Conservation (phyloP, 2,113 vertebrate genomes). For the Machaerirhynchus nigripectus region DNA sequence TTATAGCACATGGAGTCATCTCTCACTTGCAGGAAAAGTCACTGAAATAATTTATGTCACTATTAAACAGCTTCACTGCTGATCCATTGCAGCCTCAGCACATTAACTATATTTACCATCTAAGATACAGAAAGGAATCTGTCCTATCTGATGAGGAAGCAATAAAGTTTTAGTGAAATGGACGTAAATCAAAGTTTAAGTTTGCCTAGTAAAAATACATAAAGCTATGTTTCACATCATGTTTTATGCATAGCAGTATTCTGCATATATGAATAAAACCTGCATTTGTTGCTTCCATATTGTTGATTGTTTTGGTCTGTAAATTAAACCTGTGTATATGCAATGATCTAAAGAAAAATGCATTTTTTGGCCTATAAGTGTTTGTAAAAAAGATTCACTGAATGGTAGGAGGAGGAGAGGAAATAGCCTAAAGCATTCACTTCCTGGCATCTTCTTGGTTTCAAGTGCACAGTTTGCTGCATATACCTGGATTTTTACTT, state of each 20-base stretch:
- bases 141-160: slow-evolving; percentile 65
- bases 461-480: neutral
- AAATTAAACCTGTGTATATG: neutral
- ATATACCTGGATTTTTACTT: neutral
- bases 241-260: slow-evolving; percentile 50
- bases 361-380: neutral
- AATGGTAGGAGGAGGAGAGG: neutral
- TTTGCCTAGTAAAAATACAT: slow-evolving; percentile 66
- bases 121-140: slow-evolving; percentile 71
- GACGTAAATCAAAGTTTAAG: slow-evolving; percentile 70
- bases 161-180: slow-evolving; percentile 71
- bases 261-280: slow-evolving; percentile 70
- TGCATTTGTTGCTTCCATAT: slow-evolving; percentile 22
- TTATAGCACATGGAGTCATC: slow-evolving; percentile 62
- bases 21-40: slow-evolving; percentile 56
- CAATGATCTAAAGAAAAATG: neutral
- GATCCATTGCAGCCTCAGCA: slow-evolving; percentile 57
- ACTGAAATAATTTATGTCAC: slow-evolving; percentile 68
- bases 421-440: neutral
- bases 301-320: slow-evolving; percentile 34
- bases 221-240: slow-evolving; percentile 40
- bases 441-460: neutral
- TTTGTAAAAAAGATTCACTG: neutral
- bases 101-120: slow-evolving; percentile 73
- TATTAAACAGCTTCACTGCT: slow-evolving; percentile 68